Conservation (phyloP, 2,888 invertebrate genomes). For the Villa cingulata region DNA sequence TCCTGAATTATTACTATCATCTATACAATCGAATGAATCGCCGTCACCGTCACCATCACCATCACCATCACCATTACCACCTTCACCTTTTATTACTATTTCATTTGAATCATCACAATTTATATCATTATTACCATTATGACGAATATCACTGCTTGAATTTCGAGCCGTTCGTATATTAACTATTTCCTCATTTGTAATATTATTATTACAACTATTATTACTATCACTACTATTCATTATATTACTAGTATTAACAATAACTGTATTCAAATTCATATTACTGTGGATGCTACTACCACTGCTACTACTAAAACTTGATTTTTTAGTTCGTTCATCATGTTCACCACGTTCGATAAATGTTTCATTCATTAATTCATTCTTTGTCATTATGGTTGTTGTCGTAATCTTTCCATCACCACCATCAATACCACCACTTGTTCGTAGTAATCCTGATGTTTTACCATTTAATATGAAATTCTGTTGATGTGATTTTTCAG, state of each 20-base stretch:
- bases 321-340: constrained; percentile 12
- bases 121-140: constrained; percentile 8
- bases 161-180: too few species aligned
- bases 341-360: constrained; percentile 12
- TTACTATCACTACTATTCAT: neutral
- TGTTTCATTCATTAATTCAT: constrained; percentile 9
- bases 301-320: constrained; percentile 5
- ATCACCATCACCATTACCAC: constrained; percentile 4
- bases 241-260: neutral
- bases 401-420: too few species aligned
- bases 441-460: neutral
- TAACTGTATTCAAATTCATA: neutral
- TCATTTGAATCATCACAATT: constrained; percentile 3
- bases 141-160: constrained; percentile 2
- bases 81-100: constrained; percentile 11
- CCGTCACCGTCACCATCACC: neutral
- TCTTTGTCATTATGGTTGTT: constrained; percentile 3
- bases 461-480: constrained; percentile 11
- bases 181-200: too few species aligned
- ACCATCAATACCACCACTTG: too few species aligned
- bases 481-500: constrained; percentile 1
- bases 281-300: neutral
- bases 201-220: constrained; percentile 7
- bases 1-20: neutral
- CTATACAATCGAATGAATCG: neutral